These are phyloP conservation scores for Bradysia coprophila DNA, from an alignment of 1,140 invertebrate species.

Conservation along the genomic window DNA sequence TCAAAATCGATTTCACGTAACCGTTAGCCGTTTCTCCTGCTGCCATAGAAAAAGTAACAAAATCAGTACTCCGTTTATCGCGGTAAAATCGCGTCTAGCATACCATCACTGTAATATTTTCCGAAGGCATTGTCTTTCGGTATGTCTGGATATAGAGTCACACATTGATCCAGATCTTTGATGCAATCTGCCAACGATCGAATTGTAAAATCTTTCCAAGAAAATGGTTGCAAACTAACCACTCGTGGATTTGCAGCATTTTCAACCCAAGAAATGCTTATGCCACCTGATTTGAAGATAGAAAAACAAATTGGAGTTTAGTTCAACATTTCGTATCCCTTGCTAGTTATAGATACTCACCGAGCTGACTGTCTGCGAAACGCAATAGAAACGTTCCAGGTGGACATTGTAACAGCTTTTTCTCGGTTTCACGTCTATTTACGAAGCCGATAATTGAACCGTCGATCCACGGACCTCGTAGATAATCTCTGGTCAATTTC, in stretches of 20 bases:
- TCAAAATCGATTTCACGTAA: not conserved
- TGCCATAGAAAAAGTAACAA: too few species aligned
- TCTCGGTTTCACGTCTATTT: conserved; percentile 59
- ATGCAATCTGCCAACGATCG: conserved; percentile 69
- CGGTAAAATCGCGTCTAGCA: too few species aligned
- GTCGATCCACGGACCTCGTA: conserved; percentile 70
- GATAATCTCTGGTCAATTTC: conserved; percentile 79
- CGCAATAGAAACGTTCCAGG: conserved; percentile 78
- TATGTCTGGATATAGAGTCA: conserved; percentile 68
- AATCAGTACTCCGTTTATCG: too few species aligned
- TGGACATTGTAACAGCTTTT: conserved; percentile 50
- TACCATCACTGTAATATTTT: conserved; percentile 48
- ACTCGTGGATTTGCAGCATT: conserved; percentile 30
- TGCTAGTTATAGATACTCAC: not conserved
- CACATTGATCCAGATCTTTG: conserved; percentile 62
- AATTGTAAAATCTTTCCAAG: conserved; percentile 73
- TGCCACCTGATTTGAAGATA: conserved; percentile 33
- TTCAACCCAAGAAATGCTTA: conserved; percentile 81
- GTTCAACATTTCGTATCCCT: not conserved
- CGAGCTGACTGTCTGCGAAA: conserved; percentile 81
- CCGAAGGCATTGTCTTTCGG: conserved; percentile 68
- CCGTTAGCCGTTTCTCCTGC: not conserved
- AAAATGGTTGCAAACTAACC: conserved; percentile 75
- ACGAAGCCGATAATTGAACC: conserved; percentile 79
- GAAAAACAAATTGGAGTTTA: not conserved